Evolutionary conservation across 2,888 invertebrate genomes (phyloP), one percentile per base, ranked within the genome.

Genomic region (Strigamia crassipes): DNA sequence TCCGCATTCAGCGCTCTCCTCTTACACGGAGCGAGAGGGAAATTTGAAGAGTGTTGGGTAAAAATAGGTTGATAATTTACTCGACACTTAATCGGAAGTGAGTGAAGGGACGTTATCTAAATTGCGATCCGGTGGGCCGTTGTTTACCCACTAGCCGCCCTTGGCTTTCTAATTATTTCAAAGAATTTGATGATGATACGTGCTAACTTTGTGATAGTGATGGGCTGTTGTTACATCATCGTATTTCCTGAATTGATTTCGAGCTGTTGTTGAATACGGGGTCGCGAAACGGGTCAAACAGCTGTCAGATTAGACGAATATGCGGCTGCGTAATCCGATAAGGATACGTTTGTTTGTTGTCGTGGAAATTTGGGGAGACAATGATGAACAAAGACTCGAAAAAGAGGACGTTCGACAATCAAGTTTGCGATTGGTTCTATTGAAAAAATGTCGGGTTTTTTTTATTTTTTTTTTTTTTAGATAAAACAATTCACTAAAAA

Each of bases 41-140:
- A 51, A 51, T 51, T 51, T 13, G 61, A 66, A 12, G 61, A 66
- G 21, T 9, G 21, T 18, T 66, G 1, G 21, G 21, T 0, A 21
- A 66, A 66, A 66, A 66, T 66, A 15, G 23, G 21, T 23, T 23
- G 61, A 66, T 66, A 66, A 66, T 66, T 66, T 66, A 66, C 12
- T n/a, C 61, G 61, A 66, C 21, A 66, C 61, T 66, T 66, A 66
- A 66, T 66, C 61, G 61, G 61, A 66, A 66, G 61, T 66, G 61
- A 66, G 61, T 23, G 61, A 66, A 46, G 21, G 21, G 61, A 21
- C 61, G 21, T 66, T 66, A 66, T 66, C 61, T 66, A 66, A 66
- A 66, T 66, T 66, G 21, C 61, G 61, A 66, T 66, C 61, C 21
- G 61, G 61, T 66, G 21, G 61, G 18, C 61, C 21, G 21, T 66